Percentiles rank a stretch among this genome's conserved stretches.
phyloP scores from a whole-genome alignment of 2,113 vertebrate species.

The Symphodus melops region DNA sequence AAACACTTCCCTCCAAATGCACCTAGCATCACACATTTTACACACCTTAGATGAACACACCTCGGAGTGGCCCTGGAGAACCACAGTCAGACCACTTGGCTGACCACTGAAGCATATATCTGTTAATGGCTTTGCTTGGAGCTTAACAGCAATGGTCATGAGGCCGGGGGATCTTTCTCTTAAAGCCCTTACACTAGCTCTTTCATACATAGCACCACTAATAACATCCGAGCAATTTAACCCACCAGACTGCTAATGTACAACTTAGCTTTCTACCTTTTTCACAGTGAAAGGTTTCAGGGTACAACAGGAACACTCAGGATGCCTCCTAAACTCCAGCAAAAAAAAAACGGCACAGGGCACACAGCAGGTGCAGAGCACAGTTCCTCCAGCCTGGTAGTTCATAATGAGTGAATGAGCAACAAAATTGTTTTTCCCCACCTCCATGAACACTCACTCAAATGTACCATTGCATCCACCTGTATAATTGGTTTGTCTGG shows the following conservation, averaged over 20 bases:
- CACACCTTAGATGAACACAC: not conserved
- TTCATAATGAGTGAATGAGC: conserved; percentile 37
- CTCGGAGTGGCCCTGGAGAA: not conserved
- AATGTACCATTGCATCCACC: not conserved
- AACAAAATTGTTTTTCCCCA: conserved; percentile 9
- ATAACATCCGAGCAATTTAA: not conserved
- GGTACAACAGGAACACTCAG: not conserved
- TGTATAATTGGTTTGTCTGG: not conserved
- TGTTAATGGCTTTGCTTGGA: conserved; percentile 15
- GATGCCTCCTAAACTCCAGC: conserved; percentile 16
- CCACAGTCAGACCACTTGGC: not conserved
- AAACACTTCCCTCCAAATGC: conserved; percentile 10
- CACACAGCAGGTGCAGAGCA: conserved; percentile 21
- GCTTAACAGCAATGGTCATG: conserved; percentile 7
- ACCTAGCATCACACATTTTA: not conserved
- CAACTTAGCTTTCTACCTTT: conserved; percentile 9
- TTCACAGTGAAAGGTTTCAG: conserved; percentile 7
- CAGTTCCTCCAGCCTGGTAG: conserved; percentile 9
- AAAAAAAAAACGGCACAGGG: conserved; percentile 2
- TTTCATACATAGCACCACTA: not conserved
- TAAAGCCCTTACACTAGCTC: not conserved
- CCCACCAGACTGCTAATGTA: not conserved
- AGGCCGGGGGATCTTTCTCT: conserved; percentile 8
- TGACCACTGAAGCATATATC: not conserved
- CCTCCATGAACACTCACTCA: conserved; percentile 1